phyloP scores from a whole-genome alignment of 1,140 invertebrate genomes.

The Melanaphis sacchari region DNA sequence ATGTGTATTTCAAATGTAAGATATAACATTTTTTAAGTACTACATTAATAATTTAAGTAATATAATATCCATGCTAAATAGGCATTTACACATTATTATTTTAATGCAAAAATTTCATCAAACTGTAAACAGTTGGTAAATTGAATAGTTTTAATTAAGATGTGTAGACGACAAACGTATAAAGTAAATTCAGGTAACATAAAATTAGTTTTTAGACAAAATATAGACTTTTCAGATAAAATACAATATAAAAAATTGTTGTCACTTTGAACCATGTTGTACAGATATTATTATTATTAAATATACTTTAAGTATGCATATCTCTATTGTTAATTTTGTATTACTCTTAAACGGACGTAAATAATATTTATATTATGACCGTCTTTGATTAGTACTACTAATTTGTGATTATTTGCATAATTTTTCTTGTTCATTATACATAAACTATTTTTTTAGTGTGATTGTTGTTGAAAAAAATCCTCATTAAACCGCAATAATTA shows the following conservation, averaged over 20 bases:
- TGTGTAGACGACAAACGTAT: not conserved
- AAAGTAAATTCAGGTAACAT: not conserved
- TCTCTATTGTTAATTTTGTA: not conserved
- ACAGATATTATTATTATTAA: too few relatives aligned
- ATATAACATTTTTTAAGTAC: not conserved
- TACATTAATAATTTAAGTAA: not conserved
- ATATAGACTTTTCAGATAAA: not conserved
- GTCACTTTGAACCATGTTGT: not conserved
- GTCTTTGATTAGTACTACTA: not conserved
- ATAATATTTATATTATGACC: not conserved
- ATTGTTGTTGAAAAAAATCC: not conserved
- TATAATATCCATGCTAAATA: not conserved
- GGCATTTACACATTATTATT: not conserved
- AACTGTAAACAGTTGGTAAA: not conserved
- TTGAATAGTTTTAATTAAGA: constrained; percentile 9
- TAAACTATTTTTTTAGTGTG: too few relatives aligned
- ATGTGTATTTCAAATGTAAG: not conserved
- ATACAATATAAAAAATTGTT: not conserved
- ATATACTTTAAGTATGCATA: too few relatives aligned
- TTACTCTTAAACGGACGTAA: not conserved
- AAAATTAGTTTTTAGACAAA: not conserved
- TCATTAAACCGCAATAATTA: not conserved
- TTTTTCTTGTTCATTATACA: not conserved
- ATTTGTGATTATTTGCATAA: not conserved
- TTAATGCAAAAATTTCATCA: not conserved